Evolutionary conservation across 2,797 vertebrate genomes (phyloP), one percentile per base, ranked within the genome.

Genomic region (Triplophysa bombifrons): DNA sequence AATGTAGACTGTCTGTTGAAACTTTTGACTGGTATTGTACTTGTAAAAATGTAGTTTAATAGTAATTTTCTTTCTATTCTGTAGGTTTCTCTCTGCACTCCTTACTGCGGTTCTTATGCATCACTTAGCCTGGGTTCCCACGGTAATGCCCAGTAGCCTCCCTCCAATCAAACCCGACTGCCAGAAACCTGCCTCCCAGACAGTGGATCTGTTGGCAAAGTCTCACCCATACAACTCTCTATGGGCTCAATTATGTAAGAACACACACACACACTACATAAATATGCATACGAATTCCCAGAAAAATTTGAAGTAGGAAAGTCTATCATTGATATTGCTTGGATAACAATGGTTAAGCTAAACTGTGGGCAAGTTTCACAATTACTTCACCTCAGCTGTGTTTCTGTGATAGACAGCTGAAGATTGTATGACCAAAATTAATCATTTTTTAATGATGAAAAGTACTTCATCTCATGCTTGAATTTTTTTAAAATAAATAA

Each of bases 81-180:
- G 2, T 48, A 96, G 95, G 89, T 96, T 96, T 72, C 92, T 96
- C 81, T 93, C 95, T 78, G 93, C 94, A 82, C 88, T 96, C 46
- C 85, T 96, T 82, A 95, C 95, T 0, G 95, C 95, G 0, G 95
- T 96, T 81, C 89, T 96, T 84, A 96, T 93, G 0, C 93, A 96
- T 81, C 95, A 96, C 77, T 88, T 96, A 86, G 95, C 95, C 66
- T 96, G 95, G 95, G 95, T 96, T 8, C 94, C 95, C 30, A 96
- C 95, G 0, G 95, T 96, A 70, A 95, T 95, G 94, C 95, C 95
- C 0, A 90, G 94, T 70, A 94, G 94, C 82, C 94, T 95, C 79
- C 94, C 92, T 67, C 93, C 94, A 38, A 85, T 93, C 84, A 95
- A 89, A 84, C 88, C 92, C 65, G 93, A 93, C 87, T 93, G 92